These are phyloP conservation scores for Albula goreensis DNA, from an alignment of 2,113 vertebrate species.

Conservation along the genomic window DNA sequence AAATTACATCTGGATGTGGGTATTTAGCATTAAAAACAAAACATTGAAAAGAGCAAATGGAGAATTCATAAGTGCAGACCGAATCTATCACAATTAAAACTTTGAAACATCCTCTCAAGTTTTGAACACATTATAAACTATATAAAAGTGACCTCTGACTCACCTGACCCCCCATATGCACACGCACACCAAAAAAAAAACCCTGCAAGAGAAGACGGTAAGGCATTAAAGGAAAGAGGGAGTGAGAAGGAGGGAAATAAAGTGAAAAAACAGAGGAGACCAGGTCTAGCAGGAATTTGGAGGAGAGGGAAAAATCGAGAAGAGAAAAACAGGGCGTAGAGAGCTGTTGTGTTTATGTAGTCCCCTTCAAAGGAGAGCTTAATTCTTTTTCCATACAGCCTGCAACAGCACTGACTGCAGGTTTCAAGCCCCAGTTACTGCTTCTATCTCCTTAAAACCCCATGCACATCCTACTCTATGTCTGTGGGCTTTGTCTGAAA, in stretches of 20 bases:
- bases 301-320: slow-evolving; percentile 37
- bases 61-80: slow-evolving; percentile 49
- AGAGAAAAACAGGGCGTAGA: slow-evolving; percentile 55
- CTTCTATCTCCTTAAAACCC: slow-evolving; percentile 56
- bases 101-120: slow-evolving; percentile 50
- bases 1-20: neutral
- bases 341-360: slow-evolving; percentile 76
- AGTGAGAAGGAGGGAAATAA: slow-evolving; percentile 39
- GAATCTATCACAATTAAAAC: slow-evolving; percentile 53
- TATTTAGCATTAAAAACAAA: neutral
- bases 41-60: slow-evolving; percentile 6
- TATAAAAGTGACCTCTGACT: slow-evolving; percentile 18
- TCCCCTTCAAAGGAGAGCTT: slow-evolving; percentile 71
- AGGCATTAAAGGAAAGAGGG: slow-evolving; percentile 18
- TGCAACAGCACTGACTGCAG: slow-evolving; percentile 50
- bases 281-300: slow-evolving; percentile 44
- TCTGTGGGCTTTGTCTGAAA: neutral
- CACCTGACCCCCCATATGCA: slow-evolving; percentile 28
- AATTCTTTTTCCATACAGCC: slow-evolving; percentile 78
- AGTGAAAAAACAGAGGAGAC: slow-evolving; percentile 65
- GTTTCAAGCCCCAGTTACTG: slow-evolving; percentile 58
- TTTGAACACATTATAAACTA: slow-evolving; percentile 54
- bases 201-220: slow-evolving; percentile 7
- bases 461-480: neutral
- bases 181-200: slow-evolving; percentile 28